These are phyloP conservation scores for Selene dorsalis DNA, from an alignment of 2,797 vertebrate genomes.

Conservation along the genomic window DNA sequence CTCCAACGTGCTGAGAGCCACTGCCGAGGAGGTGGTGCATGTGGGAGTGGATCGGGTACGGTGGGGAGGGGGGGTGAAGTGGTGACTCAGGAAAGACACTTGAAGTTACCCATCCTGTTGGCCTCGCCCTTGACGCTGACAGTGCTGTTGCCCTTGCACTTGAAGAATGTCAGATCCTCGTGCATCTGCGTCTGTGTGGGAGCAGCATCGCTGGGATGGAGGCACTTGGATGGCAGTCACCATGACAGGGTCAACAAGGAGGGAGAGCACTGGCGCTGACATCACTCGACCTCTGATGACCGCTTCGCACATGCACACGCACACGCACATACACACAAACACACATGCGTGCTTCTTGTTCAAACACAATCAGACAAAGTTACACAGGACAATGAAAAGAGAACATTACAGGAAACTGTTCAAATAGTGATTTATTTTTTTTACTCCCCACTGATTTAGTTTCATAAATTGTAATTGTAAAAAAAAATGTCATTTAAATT, in stretches of 20 bases:
- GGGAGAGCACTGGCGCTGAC: slow-evolving; percentile 76
- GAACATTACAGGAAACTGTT: neutral
- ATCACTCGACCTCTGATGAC: slow-evolving; percentile 76
- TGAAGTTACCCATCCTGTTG: slow-evolving; percentile 52
- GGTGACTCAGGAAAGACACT: slow-evolving; percentile 54
- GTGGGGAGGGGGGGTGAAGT: neutral
- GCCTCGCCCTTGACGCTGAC: slow-evolving; percentile 69
- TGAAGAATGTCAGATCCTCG: slow-evolving; percentile 64
- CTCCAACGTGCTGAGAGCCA: neutral
- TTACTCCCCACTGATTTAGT: neutral
- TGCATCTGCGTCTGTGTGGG: slow-evolving; percentile 53
- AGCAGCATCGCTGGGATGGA: slow-evolving; percentile 46
- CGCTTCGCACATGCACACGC: slow-evolving; percentile 31
- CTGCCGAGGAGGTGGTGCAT: neutral
- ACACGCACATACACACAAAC: slow-evolving; percentile 29
- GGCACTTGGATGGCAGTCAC: slow-evolving; percentile 78
- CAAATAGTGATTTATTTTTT: neutral
- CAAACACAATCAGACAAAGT: slow-evolving; percentile 34
- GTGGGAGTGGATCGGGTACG: neutral
- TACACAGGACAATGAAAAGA: slow-evolving; percentile 1
- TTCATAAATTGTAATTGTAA: neutral
- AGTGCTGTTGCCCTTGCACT: slow-evolving; percentile 64
- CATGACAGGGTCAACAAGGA: slow-evolving; percentile 81
- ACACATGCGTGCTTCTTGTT: neutral
- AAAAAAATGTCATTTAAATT: slow-evolving; percentile 9